Base-by-base conservation (phyloP, 2,888 invertebrate species). In the Tenthredo livida region DNA sequence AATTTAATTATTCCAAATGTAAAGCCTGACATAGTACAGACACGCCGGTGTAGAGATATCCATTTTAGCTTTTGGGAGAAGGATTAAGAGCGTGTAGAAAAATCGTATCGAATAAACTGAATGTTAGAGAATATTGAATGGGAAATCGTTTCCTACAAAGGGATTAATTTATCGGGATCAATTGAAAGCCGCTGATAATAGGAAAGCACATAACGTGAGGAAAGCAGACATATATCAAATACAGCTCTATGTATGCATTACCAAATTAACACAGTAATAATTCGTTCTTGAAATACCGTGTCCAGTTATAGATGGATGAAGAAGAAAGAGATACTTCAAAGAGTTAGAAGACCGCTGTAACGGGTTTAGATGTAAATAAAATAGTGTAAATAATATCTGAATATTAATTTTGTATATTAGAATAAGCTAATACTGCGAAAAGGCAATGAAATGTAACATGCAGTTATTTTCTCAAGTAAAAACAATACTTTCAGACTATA, bases 1-100 rank as follows among this genome's bases (percentile, higher is more conserved):
- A 92, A 91, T 85, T 91, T 87, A 89, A 92, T 92, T 91, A 92
- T 86, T 89, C 88, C 88, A 82, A 82, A 47, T 40, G 47, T 29
- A 43, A 89, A 90, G 90, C 90, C 90, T 89, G 85, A 87, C 87
- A 90, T 29, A 70, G 43, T 50, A 83, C n/a, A 50, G 83, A 70
- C 37, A 50, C 10, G 17, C 15, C 29, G n/a, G 33, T 37, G 61
- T 58, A 29, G n/a, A 21, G 61, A 61, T 80, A 80, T 61, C 61
- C 61, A 61, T 58, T 21, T 10, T 21, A 58, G 15, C 80, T 61
- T 80, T 80, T 58, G 37, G 58, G n/a, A n/a, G 58, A 78, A 78
- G 7, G n/a, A 61, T 78, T 37, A 58, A 37, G n/a, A 10, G 50
- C 17, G 54, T 21, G 12, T 25, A n/a, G 54, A 58, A n/a, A 15